These are phyloP conservation scores for Antidorcas marsupialis DNA, from an alignment of 2,113 vertebrate genomes.

Conservation along the genomic window DNA sequence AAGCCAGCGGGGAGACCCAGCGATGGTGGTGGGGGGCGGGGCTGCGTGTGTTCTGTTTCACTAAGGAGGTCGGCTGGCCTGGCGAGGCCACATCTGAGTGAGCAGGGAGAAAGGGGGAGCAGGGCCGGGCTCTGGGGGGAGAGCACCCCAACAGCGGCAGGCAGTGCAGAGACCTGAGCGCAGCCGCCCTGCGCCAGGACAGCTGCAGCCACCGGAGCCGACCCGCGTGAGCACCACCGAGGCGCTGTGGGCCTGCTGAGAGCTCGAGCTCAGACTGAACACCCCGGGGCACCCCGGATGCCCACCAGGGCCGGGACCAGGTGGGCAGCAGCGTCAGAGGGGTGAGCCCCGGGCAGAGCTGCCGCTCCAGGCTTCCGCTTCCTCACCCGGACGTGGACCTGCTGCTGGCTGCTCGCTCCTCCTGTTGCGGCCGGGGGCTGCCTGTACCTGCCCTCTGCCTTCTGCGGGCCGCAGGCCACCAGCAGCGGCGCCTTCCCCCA, in stretches of 20 bases:
- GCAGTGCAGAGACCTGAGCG: fast-evolving
- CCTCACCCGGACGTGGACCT: fast-evolving
- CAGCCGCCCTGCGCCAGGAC: fast-evolving
- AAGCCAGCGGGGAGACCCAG: background rate
- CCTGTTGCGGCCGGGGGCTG: fast-evolving
- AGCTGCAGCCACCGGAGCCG: fast-evolving
- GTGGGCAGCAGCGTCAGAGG: background rate
- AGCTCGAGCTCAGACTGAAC: fast-evolving
- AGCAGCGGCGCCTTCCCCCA: no score
- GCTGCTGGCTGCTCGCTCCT: no score
- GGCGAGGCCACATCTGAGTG: background rate
- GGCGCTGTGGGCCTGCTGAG: fast-evolving
- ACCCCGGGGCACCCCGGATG: fast-evolving
- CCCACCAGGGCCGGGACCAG: fast-evolving
- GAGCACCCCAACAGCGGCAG: background rate
- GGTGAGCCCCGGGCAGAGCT: background rate
- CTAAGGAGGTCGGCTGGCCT: background rate
- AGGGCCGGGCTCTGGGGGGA: background rate
- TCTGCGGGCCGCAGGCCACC: background rate
- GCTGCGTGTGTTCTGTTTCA: background rate
- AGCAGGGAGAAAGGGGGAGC: background rate
- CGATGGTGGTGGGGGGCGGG: fast-evolving
- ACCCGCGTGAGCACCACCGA: fast-evolving
- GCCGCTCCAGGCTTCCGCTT: fast-evolving
- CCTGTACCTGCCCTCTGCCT: background rate